Conservation (phyloP, 2,797 vertebrate genomes). For the Streptopelia turtur region DNA sequence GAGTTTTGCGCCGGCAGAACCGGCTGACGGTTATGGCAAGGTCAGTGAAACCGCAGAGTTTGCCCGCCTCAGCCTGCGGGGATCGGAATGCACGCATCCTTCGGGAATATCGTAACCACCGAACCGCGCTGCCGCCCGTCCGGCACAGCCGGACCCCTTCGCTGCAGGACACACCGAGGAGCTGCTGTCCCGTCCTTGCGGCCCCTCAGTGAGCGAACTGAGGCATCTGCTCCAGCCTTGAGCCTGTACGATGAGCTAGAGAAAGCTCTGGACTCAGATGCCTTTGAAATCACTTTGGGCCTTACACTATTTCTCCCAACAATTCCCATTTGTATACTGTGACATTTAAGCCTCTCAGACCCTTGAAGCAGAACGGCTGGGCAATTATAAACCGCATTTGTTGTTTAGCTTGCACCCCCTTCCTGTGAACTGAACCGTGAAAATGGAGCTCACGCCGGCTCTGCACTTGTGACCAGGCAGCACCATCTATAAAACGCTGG, state of each 20-base stretch:
- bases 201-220: not conserved
- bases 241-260: not conserved
- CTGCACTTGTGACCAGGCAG: not conserved
- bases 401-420: conserved; percentile 5
- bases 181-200: not conserved
- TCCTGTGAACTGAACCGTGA: not conserved
- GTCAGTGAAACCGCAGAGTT: not conserved
- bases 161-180: not conserved
- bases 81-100: not conserved
- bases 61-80: fast-evolving
- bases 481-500: not conserved
- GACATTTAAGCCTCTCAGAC: conserved; percentile 55
- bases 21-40: not conserved
- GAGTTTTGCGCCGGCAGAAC: not conserved
- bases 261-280: not conserved
- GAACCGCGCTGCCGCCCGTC: not conserved
- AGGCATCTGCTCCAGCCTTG: not conserved
- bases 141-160: not conserved
- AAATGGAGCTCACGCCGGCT: not conserved
- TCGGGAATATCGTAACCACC: fast-evolving
- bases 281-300: conserved; percentile 52
- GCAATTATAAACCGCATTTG: conserved; percentile 37
- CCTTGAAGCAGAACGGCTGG: conserved; percentile 27
- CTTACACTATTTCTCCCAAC: not conserved
- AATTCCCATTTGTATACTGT: conserved; percentile 26